phyloP scores from a whole-genome alignment of 2,888 invertebrate species.

The Cataglyphis cursor region DNA sequence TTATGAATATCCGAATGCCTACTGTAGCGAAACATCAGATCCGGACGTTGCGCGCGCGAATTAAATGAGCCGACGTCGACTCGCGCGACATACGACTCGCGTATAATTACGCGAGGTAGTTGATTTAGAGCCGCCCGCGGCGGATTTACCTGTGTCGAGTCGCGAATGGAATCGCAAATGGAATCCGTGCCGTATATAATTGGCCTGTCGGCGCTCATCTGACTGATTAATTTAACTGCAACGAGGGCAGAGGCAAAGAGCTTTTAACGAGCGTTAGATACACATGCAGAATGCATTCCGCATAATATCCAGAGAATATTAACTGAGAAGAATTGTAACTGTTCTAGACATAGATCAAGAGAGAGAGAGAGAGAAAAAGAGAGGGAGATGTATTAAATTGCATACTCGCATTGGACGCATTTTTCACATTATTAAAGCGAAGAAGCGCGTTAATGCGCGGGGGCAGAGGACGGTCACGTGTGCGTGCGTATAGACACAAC shows the following conservation, averaged over 20 bases:
- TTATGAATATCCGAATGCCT: conserved; percentile 5
- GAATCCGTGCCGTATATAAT: conserved; percentile 45
- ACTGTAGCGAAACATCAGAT: conserved; percentile 20
- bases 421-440: conserved; percentile 2
- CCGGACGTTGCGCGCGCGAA: conserved; percentile 30
- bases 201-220: conserved; percentile 45
- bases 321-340: background rate
- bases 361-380: background rate
- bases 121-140: conserved; percentile 47
- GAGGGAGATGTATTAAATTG: background rate
- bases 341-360: background rate
- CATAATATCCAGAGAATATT: background rate
- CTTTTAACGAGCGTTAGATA: background rate
- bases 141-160: conserved; percentile 39
- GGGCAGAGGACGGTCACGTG: background rate
- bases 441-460: conserved; percentile 5
- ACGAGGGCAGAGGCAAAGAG: background rate
- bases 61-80: conserved; percentile 30
- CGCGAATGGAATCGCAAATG: conserved; percentile 50
- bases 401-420: background rate
- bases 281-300: background rate
- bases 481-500: background rate
- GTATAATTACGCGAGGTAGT: conserved; percentile 46
- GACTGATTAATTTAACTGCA: conserved; percentile 50
- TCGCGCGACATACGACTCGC: conserved; percentile 15